These are phyloP conservation scores for Austrofundulus limnaeus DNA, from an alignment of 2,113 vertebrate species.

Conservation along the genomic window DNA sequence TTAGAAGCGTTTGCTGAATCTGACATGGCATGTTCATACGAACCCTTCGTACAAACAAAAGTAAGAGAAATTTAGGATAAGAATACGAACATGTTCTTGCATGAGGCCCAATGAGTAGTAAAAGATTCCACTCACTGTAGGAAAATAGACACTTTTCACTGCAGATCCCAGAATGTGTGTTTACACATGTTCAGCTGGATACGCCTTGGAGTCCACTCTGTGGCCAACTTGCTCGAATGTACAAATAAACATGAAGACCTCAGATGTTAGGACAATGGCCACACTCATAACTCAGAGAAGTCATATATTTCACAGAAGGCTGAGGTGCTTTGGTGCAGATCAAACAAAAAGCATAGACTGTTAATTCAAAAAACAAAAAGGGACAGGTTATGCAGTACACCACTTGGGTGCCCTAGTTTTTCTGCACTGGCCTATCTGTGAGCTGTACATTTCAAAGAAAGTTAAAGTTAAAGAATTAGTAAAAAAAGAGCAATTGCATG, in stretches of 20 bases:
- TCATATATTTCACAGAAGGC: slow-evolving; percentile 71
- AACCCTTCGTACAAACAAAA: no score
- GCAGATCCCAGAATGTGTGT: slow-evolving; percentile 62
- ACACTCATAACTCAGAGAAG: slow-evolving; percentile 78
- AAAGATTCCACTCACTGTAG: slow-evolving; percentile 59
- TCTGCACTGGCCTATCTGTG: slow-evolving; percentile 39
- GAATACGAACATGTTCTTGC: no score
- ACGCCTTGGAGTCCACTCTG: slow-evolving; percentile 73
- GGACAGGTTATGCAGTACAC: slow-evolving; percentile 57
- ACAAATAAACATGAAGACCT: slow-evolving; percentile 84
- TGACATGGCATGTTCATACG: no score
- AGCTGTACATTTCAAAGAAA: slow-evolving; percentile 34
- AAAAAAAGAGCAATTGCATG: slow-evolving; percentile 39
- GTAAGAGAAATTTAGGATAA: no score
- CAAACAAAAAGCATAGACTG: slow-evolving; percentile 69
- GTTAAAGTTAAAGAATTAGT: slow-evolving; percentile 49
- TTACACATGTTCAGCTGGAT: slow-evolving; percentile 71
- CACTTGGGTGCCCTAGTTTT: slow-evolving; percentile 61
- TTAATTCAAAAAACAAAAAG: slow-evolving; percentile 62
- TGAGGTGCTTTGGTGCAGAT: slow-evolving; percentile 55
- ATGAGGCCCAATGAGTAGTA: slow-evolving; percentile 69
- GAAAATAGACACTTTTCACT: slow-evolving; percentile 60
- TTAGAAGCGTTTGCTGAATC: no score
- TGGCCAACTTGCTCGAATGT: slow-evolving; percentile 71
- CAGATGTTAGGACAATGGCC: slow-evolving; percentile 74